phyloP scores from a whole-genome alignment of 2,113 vertebrate species.

The Edolisoma coerulescens region DNA sequence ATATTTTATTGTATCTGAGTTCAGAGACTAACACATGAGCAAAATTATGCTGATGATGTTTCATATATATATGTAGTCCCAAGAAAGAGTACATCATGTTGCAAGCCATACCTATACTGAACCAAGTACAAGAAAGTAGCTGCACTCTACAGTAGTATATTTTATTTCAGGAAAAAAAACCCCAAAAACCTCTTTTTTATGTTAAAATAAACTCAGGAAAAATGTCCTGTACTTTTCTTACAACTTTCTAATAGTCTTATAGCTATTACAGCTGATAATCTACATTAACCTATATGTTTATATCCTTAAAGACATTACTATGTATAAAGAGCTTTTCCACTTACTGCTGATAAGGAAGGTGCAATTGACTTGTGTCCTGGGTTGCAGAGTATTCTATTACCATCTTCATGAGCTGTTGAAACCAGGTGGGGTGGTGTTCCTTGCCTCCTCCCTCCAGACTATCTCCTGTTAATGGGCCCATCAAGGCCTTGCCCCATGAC shows the following conservation, averaged over 20 bases:
- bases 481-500: too few species aligned
- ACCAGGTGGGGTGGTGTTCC: too few species aligned
- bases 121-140: background rate
- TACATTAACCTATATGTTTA: background rate
- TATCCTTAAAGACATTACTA: background rate
- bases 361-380: background rate
- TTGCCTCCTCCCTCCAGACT: too few species aligned
- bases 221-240: background rate
- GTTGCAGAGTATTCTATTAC: too few species aligned
- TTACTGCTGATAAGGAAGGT: background rate
- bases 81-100: background rate
- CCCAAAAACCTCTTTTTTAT: rapidly evolving
- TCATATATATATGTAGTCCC: background rate
- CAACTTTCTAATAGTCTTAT: background rate
- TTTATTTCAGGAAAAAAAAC: background rate
- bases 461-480: too few species aligned
- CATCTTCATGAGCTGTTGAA: too few species aligned
- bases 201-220: background rate
- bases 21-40: background rate
- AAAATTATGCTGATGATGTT: background rate
- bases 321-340: background rate
- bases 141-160: background rate
- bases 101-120: background rate
- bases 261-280: background rate
- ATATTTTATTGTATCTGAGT: constrained; percentile 26